A percentile compares a stretch with the other conserved stretches of the same genome.
Conservation (phyloP, 92 coral and sea anemone genomes). For the Diadumene lineata region DNA sequence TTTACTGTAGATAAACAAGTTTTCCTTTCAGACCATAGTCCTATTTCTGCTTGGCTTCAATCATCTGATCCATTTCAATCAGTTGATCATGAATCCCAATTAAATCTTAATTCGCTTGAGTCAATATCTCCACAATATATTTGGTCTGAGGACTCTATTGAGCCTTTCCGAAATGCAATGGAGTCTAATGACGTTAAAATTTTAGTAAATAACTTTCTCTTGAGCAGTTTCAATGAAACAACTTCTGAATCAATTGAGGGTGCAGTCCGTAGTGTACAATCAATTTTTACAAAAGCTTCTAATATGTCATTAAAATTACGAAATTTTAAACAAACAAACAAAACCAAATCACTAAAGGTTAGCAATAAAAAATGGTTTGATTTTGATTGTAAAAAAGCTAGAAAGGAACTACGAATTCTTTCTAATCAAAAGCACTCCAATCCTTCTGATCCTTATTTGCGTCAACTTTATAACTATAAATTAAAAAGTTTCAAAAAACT, state of each 20-base stretch:
- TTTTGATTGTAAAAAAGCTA: constrained; percentile 27
- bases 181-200: constrained; percentile 14
- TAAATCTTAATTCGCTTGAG: constrained; percentile 23
- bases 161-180: constrained; percentile 30
- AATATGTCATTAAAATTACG: constrained; percentile 10
- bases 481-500: constrained; percentile 28
- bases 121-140: constrained; percentile 30
- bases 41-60: constrained; percentile 26
- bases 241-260: constrained; percentile 18
- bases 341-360: background rate
- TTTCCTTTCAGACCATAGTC: constrained; percentile 39
- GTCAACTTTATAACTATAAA: constrained; percentile 35
- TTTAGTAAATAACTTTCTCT: constrained; percentile 25
- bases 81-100: background rate
- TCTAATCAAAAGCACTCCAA: constrained; percentile 37
- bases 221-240: constrained; percentile 12
- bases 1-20: constrained; percentile 25
- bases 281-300: constrained; percentile 34
- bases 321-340: constrained; percentile 2
- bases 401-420: constrained; percentile 32
- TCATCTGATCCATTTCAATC: constrained; percentile 6
- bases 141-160: too few relatives aligned
- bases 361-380: constrained; percentile 36
- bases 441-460: constrained; percentile 22
- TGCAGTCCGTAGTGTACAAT: constrained; percentile 27